Evolutionary conservation across 1,140 invertebrate species (phyloP), one percentile per base, ranked within the genome.

Genomic region (Gonatopus flavifemur): DNA sequence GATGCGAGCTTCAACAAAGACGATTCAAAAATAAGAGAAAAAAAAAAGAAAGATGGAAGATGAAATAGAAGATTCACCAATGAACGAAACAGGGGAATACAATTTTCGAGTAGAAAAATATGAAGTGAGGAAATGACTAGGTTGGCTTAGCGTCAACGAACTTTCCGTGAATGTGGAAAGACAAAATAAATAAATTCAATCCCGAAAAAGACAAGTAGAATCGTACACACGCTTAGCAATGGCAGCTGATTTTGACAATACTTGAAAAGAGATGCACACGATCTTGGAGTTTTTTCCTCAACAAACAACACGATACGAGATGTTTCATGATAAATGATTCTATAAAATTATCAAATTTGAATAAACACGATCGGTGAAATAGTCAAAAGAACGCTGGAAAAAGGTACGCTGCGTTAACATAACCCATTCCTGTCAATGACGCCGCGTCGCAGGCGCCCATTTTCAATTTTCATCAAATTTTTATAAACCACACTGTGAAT

Each of bases 241-340:
- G 73, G 74, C 73, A 77, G 74, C 73, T 77, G 74, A 77, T 76
- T 77, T 76, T 77, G 73, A 77, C 74, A 77, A 75, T 70, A 64
- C 20, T 50, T 33, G n/a, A 37, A 47, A 42, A 52, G 49, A 41
- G 49, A 48, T 50, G 50, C 43, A 47, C 48, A 54, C 24, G 46
- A 51, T 50, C 54, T 67, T 25, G 8, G 22, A 13, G 21, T 24
- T 28, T 38, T 22, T 20, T 36, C 49, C 46, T 21, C 47, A 48
- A 55, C 6, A 10, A 13, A 30, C 24, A 16, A 32, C 15, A 19
- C 9, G 8, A 22, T 32, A 3, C 22, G 20, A 31, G 10, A 5
- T 0, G 20, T 16, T 16, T 31, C 6, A 19, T 2, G 53, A 15
- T 28, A n/a, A 25, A n/a, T 25, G 7, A n/a, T n/a, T n/a, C n/a